Percentiles rank a stretch among this genome's conserved stretches.
Conservation (phyloP, 2,797 vertebrate genomes). For the Cirrhinus molitorella region DNA sequence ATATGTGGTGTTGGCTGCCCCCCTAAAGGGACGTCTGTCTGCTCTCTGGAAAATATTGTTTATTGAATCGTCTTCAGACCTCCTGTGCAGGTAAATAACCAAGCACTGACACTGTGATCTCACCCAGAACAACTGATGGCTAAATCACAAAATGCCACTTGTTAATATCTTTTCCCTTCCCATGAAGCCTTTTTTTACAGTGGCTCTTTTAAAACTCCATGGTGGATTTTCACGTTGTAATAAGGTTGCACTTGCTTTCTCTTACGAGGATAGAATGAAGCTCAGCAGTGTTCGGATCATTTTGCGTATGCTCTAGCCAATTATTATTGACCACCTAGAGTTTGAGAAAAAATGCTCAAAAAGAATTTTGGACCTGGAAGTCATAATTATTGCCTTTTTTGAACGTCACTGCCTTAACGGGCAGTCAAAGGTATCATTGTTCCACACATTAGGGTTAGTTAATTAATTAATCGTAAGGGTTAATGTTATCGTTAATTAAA, state of each 20-base stretch:
- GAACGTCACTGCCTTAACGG: not conserved
- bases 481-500: not conserved
- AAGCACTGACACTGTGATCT: not conserved
- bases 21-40: slow-evolving; percentile 25
- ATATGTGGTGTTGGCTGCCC: slow-evolving; percentile 32
- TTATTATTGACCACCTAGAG: not conserved
- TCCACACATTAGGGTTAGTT: not conserved
- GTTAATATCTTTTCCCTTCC: not conserved
- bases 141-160: slow-evolving; percentile 29
- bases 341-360: not conserved
- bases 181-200: not conserved
- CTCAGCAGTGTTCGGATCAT: not conserved
- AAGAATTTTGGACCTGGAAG: not conserved
- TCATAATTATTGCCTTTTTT: not conserved
- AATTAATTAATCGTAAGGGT: too few relatives aligned
- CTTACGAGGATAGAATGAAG: not conserved
- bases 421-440: not conserved
- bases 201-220: not conserved
- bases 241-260: not conserved
- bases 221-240: not conserved
- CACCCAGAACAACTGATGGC: not conserved
- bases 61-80: slow-evolving; percentile 38
- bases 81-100: slow-evolving; percentile 21
- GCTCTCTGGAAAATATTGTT: slow-evolving; percentile 26
- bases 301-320: not conserved